These are phyloP conservation scores for Amblyteles armatorius DNA, from an alignment of 2,888 invertebrate species.

Conservation along the genomic window DNA sequence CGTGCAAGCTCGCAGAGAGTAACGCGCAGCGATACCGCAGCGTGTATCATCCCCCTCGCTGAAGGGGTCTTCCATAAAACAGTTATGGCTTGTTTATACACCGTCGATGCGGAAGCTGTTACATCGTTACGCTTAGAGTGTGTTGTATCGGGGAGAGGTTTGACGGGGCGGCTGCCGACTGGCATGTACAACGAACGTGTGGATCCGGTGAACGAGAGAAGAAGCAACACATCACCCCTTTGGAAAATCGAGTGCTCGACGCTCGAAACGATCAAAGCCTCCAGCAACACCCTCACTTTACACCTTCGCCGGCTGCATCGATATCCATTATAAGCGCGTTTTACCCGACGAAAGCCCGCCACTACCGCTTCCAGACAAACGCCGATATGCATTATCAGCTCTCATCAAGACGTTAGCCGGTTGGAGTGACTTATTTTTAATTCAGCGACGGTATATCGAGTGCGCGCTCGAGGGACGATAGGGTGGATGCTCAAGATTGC, in stretches of 20 bases:
- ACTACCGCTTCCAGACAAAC: conserved; percentile 32
- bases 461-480: background rate
- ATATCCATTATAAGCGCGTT: conserved; percentile 67
- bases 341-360: conserved; percentile 43
- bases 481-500: conserved; percentile 6
- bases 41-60: conserved; percentile 62
- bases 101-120: conserved; percentile 75
- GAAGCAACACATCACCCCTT: conserved; percentile 62
- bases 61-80: conserved; percentile 76
- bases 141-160: conserved; percentile 9
- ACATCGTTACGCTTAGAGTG: conserved; percentile 72
- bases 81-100: conserved; percentile 81
- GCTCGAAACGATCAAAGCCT: conserved; percentile 59
- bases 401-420: background rate
- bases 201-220: conserved; percentile 58
- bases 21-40: conserved; percentile 48
- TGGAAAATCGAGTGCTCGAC: conserved; percentile 64
- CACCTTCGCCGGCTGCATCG: conserved; percentile 64
- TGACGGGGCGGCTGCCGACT: background rate
- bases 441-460: conserved; percentile 27
- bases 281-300: conserved; percentile 42
- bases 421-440: conserved; percentile 57
- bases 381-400: conserved; percentile 42
- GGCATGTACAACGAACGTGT: conserved; percentile 47
- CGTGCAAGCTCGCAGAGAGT: conserved; percentile 39